These are phyloP conservation scores for Actenoides lindsayi DNA, from an alignment of 2,113 vertebrate species.

Conservation along the genomic window DNA sequence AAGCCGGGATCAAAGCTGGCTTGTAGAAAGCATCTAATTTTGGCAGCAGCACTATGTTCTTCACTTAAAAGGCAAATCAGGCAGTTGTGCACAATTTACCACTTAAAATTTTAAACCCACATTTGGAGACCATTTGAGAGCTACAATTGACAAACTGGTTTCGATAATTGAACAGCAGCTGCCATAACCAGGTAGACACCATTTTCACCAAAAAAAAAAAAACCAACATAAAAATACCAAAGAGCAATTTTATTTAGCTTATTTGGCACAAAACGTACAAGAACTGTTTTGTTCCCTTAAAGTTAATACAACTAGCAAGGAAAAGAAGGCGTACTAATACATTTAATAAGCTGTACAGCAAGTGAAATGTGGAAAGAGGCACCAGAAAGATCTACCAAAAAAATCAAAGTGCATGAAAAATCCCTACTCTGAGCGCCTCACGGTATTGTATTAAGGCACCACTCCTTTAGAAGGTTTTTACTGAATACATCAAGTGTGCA, in stretches of 20 bases:
- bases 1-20: not conserved
- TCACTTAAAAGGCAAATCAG: not conserved
- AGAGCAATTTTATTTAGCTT: conserved; percentile 73
- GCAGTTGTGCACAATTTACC: not conserved
- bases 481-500: conserved; percentile 55
- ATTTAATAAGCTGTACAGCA: conserved; percentile 66
- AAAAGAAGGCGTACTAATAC: conserved; percentile 59
- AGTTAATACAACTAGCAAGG: conserved; percentile 63
- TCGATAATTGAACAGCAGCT: not conserved
- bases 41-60: not conserved
- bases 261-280: conserved; percentile 77
- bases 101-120: not conserved
- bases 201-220: not conserved
- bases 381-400: conserved; percentile 71
- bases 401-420: conserved; percentile 75
- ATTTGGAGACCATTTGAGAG: not conserved
- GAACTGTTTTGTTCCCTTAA: conserved; percentile 62
- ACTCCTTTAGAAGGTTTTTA: conserved; percentile 61
- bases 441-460: conserved; percentile 68
- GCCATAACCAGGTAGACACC: not conserved
- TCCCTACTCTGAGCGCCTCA: conserved; percentile 68
- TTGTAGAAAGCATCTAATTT: not conserved
- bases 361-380: conserved; percentile 66
- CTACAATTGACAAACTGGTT: not conserved
- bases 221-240: conserved; percentile 43